These are phyloP conservation scores for Philereme vetulata DNA, from an alignment of 2,888 invertebrate genomes.

Conservation along the genomic window DNA sequence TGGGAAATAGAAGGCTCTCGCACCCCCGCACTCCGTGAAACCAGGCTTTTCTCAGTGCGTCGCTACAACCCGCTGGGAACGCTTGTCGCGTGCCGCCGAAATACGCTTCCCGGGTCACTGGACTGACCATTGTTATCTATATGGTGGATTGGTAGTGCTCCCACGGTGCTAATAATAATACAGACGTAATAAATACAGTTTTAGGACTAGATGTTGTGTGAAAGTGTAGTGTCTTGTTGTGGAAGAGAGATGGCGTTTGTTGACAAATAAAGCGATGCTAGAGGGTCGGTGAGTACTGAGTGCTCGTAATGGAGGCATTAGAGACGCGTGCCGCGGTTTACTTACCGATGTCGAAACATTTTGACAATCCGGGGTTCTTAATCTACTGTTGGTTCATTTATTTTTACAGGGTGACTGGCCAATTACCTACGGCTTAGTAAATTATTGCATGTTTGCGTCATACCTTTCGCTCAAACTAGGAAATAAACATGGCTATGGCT, in stretches of 20 bases:
- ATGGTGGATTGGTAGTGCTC: constrained; percentile 4
- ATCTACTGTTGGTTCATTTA: constrained; percentile 17
- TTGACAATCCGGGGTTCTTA: constrained; percentile 28
- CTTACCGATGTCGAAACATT: constrained; percentile 50
- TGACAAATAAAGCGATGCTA: constrained; percentile 53
- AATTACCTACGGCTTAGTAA: constrained; percentile 1
- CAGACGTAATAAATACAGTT: constrained; percentile 11
- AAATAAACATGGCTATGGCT: background rate
- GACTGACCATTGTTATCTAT: constrained; percentile 24
- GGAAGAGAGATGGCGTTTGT: constrained; percentile 42
- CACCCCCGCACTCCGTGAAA: constrained; percentile 35
- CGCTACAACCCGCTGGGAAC: constrained; percentile 16
- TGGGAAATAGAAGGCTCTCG: constrained; percentile 31
- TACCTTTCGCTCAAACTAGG: background rate
- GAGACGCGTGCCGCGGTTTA: constrained; percentile 56
- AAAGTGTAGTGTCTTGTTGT: constrained; percentile 38
- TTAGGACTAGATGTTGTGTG: background rate
- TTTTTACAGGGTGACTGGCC: background rate
- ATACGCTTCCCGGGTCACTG: constrained; percentile 39
- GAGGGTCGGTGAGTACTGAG: constrained; percentile 53
- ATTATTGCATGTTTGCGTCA: constrained; percentile 4
- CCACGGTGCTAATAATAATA: constrained; percentile 7
- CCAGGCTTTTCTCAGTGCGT: constrained; percentile 32
- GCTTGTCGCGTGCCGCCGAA: constrained; percentile 13
- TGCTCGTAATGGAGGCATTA: constrained; percentile 41